Percentiles rank a stretch among this genome's conserved stretches.
Conservation (phyloP, 2,113 vertebrate genomes). For the Myotis lucifugus region DNA sequence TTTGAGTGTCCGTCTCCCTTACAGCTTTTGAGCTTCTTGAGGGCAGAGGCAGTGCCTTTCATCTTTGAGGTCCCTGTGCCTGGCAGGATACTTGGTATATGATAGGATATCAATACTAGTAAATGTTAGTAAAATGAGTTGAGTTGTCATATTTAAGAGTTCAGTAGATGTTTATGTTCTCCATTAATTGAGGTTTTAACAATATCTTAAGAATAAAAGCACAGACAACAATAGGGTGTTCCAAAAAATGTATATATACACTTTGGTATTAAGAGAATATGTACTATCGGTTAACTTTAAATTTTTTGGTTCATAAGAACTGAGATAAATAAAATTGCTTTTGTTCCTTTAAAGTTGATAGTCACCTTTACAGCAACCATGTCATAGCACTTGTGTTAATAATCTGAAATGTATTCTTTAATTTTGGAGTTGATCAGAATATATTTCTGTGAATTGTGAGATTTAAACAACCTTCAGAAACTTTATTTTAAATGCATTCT, state of each 20-base stretch:
- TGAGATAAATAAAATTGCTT: background rate
- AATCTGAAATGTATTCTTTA: background rate
- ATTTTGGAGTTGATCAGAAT: background rate
- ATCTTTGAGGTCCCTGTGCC: background rate
- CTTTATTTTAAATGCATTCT: background rate
- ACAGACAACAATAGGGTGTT: background rate
- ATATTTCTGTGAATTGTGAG: background rate
- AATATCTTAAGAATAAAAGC: background rate
- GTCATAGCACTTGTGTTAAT: background rate
- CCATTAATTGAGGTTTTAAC: background rate
- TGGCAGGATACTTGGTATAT: background rate
- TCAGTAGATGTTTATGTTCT: background rate
- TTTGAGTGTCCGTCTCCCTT: background rate
- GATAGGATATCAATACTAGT: background rate
- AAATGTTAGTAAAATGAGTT: background rate
- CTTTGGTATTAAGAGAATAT: background rate
- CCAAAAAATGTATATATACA: no score
- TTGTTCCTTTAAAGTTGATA: background rate
- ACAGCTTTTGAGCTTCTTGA: background rate
- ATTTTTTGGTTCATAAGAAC: background rate
- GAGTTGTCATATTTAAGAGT: background rate
- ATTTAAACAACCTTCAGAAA: background rate
- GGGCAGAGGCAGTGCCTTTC: background rate
- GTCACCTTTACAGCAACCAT: background rate
- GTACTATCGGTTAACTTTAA: background rate